phyloP scores from a whole-genome alignment of 2,113 vertebrate genomes.

The Atrichornis clamosus region DNA sequence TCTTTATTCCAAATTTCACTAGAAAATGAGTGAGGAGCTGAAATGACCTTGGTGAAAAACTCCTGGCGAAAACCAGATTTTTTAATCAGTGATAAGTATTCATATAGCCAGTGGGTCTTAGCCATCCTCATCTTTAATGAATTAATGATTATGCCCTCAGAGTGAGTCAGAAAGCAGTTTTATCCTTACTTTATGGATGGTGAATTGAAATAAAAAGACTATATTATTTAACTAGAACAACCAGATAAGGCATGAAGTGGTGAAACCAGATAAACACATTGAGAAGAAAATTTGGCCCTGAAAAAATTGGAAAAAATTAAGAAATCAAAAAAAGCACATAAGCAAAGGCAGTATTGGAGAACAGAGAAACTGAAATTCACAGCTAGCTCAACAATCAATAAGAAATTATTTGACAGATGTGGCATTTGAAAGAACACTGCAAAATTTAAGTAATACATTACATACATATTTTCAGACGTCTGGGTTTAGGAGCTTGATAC shows the following conservation, averaged over 20 bases:
- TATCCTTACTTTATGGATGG: neutral
- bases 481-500: neutral
- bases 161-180: neutral
- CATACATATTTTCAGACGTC: neutral
- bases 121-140: neutral
- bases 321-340: neutral
- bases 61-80: neutral
- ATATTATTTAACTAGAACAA: neutral
- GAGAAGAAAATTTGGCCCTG: neutral
- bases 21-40: neutral
- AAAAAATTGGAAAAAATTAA: neutral
- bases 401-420: neutral
- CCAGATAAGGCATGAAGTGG: neutral
- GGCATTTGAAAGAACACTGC: neutral
- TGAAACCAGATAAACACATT: neutral
- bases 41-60: neutral
- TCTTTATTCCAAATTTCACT: neutral
- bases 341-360: neutral
- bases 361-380: neutral
- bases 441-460: neutral
- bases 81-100: neutral
- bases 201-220: neutral
- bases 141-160: neutral
- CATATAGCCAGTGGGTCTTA: neutral
- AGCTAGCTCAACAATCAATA: neutral